Percentiles rank a stretch among this genome's conserved stretches.
These are phyloP conservation scores for Calephelis nemesis DNA, from an alignment of 1,140 invertebrate species.

Conservation along the genomic window DNA sequence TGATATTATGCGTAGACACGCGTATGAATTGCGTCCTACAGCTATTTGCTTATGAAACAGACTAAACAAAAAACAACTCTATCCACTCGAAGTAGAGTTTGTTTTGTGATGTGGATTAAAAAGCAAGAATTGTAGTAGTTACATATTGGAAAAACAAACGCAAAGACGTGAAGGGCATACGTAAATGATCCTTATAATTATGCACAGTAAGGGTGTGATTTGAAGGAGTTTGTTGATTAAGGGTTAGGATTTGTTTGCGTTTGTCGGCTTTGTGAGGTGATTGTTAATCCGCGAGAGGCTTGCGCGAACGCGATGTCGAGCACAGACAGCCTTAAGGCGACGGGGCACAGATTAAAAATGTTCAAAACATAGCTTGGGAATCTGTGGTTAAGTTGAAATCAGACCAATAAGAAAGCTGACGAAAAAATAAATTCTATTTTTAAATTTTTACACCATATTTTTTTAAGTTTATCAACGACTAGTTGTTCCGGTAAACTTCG, in stretches of 20 bases:
- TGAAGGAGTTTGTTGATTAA: slow-evolving; percentile 42
- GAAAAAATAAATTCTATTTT: too few relatives aligned
- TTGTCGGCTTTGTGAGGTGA: slow-evolving; percentile 41
- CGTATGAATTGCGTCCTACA: slow-evolving; percentile 40
- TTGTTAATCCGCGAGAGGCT: slow-evolving; percentile 53
- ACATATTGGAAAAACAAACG: slow-evolving; percentile 41
- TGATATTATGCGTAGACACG: slow-evolving; percentile 73
- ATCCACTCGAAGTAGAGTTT: slow-evolving; percentile 33
- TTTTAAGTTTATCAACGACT: too few relatives aligned
- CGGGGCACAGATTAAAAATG: slow-evolving; percentile 45
- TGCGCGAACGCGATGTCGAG: slow-evolving; percentile 48
- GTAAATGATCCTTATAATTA: slow-evolving; percentile 41
- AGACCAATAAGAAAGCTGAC: too few relatives aligned
- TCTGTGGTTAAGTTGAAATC: slow-evolving; percentile 7
- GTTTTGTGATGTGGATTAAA: slow-evolving; percentile 15
- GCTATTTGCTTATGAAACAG: slow-evolving; percentile 40
- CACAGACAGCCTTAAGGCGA: slow-evolving; percentile 40
- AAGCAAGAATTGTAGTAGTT: slow-evolving; percentile 27
- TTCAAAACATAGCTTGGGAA: slow-evolving; percentile 25
- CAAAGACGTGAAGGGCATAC: slow-evolving; percentile 22
- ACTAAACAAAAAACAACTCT: slow-evolving; percentile 38
- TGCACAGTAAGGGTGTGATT: slow-evolving; percentile 44
- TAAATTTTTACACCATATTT: too few relatives aligned
- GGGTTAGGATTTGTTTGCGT: slow-evolving; percentile 46
- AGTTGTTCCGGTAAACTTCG: too few relatives aligned